These are phyloP conservation scores for Dendropsophus ebraccatus DNA, from an alignment of 2,113 vertebrate species.

Conservation along the genomic window DNA sequence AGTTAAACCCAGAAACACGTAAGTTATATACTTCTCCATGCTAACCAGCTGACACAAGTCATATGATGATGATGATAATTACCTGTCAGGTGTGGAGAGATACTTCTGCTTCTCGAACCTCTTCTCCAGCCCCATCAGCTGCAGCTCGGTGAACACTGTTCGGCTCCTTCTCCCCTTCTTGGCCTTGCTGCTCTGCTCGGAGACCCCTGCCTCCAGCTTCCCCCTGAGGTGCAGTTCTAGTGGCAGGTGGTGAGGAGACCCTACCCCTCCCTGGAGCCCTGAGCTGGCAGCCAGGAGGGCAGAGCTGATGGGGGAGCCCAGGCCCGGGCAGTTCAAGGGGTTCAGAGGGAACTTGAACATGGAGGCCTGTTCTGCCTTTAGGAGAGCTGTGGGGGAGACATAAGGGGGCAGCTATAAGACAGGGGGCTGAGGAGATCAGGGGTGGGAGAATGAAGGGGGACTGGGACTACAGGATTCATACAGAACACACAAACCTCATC, in stretches of 20 bases:
- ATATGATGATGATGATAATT: constrained; percentile 42
- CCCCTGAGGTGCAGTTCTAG: constrained; percentile 94
- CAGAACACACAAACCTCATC: not conserved
- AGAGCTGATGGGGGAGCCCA: constrained; percentile 79
- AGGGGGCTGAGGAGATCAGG: too few species aligned
- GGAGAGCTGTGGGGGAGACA: constrained; percentile 72
- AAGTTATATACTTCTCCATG: too few species aligned
- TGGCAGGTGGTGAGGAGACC: constrained; percentile 87
- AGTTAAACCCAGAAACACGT: too few species aligned
- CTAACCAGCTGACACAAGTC: too few species aligned
- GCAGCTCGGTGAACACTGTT: constrained; percentile 97
- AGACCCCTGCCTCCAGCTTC: constrained; percentile 82
- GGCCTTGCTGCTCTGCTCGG: constrained; percentile 80
- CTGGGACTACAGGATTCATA: too few species aligned
- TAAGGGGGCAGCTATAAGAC: not conserved
- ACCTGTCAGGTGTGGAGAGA: constrained; percentile 97
- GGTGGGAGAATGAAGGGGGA: too few species aligned
- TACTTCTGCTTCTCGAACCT: constrained; percentile 99
- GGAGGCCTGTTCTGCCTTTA: constrained; percentile 89
- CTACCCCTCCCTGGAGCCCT: constrained; percentile 78
- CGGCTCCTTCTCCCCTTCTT: constrained; percentile 97
- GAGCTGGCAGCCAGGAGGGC: constrained; percentile 84
- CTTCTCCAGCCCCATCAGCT: constrained; percentile 98
- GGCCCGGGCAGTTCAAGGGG: constrained; percentile 85
- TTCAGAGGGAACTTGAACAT: constrained; percentile 94